Evolutionary conservation across 2,113 vertebrate species (phyloP), one percentile per base, ranked within the genome.

Genomic region (Tenebrosternarchus preto): DNA sequence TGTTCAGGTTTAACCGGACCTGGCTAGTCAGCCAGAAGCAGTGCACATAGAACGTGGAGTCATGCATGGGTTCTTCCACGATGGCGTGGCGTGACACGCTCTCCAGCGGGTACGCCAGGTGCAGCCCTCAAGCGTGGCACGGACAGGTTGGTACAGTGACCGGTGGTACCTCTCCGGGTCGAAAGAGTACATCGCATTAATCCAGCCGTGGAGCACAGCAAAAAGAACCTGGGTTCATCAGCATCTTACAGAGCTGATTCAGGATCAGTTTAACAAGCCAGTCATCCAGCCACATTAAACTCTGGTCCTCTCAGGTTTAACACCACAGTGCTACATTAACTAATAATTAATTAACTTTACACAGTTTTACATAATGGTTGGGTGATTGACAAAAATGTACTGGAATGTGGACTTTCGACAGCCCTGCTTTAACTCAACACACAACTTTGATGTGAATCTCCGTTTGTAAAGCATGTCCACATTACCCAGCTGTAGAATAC

Each of bases 111-210:
- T 92, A 93, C 71, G 93, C 94, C 82, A 96, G 92, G 22, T 85
- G 92, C 91, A 83, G 3, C 94, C 94, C 24, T 95, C 94, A 89
- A 97, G 87, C 1, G 86, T 90, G 74, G 91, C 94, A 1, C 91
- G 92, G 84, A 96, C 95, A 0, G 95, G 95, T 70, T 95, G 94
- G 1, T 91, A 94, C 81, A 94, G 89, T 0, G 92, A 92, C 0
- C 93, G 91, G 79, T 95, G 94, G 87, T 89, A 93, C 1, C 90
- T 89, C 87, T 96, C 95, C 0, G 94, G 93, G 80, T 96, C 92
- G 0, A 96, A 97, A 11, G 43, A 53, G 0, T 90, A 87, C 74
- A 94, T 89, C 85, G 95, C 93, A 82, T 95, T 96, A 94, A 97
- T 94, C 96, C 96, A 97, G 56, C 95, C 94, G 95, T 96, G 90